These are phyloP conservation scores for Pardalotus punctatus DNA, from an alignment of 2,113 vertebrate genomes.

Conservation along the genomic window DNA sequence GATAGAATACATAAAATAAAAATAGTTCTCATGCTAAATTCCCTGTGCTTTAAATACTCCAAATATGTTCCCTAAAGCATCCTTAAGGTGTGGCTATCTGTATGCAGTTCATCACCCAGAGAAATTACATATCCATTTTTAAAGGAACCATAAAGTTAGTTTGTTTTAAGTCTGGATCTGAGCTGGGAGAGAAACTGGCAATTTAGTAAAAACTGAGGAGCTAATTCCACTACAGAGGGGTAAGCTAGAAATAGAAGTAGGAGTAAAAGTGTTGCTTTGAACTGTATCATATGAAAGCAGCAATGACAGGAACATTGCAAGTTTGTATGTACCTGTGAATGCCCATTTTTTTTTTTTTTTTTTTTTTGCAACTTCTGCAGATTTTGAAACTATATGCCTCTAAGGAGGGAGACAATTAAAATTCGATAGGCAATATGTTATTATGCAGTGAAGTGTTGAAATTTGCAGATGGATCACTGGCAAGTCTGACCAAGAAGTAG, in stretches of 20 bases:
- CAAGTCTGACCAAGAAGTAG: not conserved
- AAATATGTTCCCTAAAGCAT: not conserved
- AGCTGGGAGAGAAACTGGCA: not conserved
- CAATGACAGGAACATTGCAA: not conserved
- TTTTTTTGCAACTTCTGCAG: not conserved
- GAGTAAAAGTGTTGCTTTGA: slow-evolving; percentile 27
- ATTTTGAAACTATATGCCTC: not conserved
- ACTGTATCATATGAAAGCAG: not conserved
- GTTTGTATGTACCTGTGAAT: slow-evolving; percentile 6
- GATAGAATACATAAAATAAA: not conserved
- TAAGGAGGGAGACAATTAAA: not conserved
- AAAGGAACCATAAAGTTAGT: not conserved
- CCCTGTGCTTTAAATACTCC: not conserved
- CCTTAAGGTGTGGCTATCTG: not conserved
- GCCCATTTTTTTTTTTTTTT: not conserved
- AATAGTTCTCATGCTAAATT: not conserved
- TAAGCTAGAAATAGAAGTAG: not conserved
- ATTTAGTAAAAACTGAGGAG: not conserved
- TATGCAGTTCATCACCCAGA: not conserved
- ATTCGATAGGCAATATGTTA: not conserved
- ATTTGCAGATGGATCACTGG: not conserved
- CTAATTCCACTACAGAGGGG: not conserved
- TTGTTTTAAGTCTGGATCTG: not conserved
- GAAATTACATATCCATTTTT: not conserved
- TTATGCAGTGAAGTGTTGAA: not conserved